Evolutionary conservation across 1,140 invertebrate genomes (phyloP), one percentile per base, ranked within the genome.

Genomic region (Lordiphosa clarofinis): DNA sequence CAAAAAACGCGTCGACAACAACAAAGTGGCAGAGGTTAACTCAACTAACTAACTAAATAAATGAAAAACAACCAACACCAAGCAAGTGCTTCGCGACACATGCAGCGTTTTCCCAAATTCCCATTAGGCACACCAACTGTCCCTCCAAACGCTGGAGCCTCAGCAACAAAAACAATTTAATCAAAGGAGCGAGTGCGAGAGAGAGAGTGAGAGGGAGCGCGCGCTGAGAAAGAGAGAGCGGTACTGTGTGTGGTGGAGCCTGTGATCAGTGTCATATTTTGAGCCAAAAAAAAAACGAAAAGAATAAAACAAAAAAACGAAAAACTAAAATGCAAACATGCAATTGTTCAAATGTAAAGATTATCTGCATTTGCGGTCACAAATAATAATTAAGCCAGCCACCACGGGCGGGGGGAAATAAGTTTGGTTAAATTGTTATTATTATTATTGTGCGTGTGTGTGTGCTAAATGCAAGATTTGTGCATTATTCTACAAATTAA

Each of bases 401-500:
- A 49, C n/a, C 31, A 35, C 19, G 50, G 39, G 50, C 50, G 50
- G 37, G 28, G 39, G 37, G 36, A 54, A 53, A 58, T 69, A 35
- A 57, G 55, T 69, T 58, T 24, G 21, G 59, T 58, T 35, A 28
- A 52, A 39, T 52, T 52, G n/a, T 21, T 12, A 24, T 52, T 52
- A 24, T 52, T 37, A 36, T 50, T 35, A 52, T 52, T 52, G 47
- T 56, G 37, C 28, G 38, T 42, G 38, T 42, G 54, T 57, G 58
- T 58, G 61, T 73, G 55, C 46, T 82, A 76, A 81, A 87, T 82
- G 75, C 72, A 56, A 78, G 56, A 78, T 67, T 62, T 78, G 49
- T 76, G 71, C 65, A 70, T 64, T 59, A 70, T 50, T 74, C 66
- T 76, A 57, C 56, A 58, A 81, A 79, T 87, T 87, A 87, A 87